Evolutionary conservation across 2,113 vertebrate genomes (phyloP).

Genomic region (Xyliphius kryptos): DNA sequence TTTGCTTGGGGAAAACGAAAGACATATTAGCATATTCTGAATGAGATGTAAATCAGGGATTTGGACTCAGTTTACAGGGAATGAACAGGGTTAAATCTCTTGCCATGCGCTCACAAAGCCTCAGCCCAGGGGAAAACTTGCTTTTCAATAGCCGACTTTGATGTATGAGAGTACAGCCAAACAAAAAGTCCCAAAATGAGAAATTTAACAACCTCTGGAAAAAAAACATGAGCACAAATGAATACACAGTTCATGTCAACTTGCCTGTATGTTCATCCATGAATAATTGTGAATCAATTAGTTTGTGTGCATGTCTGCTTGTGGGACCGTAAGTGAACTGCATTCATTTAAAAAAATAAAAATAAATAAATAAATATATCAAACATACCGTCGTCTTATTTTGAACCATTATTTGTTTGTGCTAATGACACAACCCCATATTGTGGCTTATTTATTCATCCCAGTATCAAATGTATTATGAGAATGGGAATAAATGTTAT

Average conservation of each 20-base stretch:
- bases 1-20: conserved; percentile 53
- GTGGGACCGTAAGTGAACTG: too few species aligned
- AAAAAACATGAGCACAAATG: conserved; percentile 31
- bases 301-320: too few species aligned
- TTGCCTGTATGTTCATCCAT: conserved; percentile 58
- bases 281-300: conserved; percentile 60
- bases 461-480: too few species aligned
- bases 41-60: conserved; percentile 67
- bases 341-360: too few species aligned
- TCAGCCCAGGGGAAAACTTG: conserved; percentile 40
- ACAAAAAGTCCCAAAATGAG: conserved; percentile 35
- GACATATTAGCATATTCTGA: conserved; percentile 68
- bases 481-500: too few species aligned
- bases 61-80: conserved; percentile 50
- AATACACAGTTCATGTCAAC: conserved; percentile 55
- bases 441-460: too few species aligned
- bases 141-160: conserved; percentile 44
- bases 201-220: conserved; percentile 47
- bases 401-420: too few species aligned
- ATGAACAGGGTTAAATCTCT: conserved; percentile 57
- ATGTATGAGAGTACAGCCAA: conserved; percentile 39
- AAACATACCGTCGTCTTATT: too few species aligned
- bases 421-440: too few species aligned
- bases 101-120: conserved; percentile 44
- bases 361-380: too few species aligned